These are phyloP conservation scores for Ophiodon elongatus DNA, from an alignment of 2,113 vertebrate species.

Conservation along the genomic window DNA sequence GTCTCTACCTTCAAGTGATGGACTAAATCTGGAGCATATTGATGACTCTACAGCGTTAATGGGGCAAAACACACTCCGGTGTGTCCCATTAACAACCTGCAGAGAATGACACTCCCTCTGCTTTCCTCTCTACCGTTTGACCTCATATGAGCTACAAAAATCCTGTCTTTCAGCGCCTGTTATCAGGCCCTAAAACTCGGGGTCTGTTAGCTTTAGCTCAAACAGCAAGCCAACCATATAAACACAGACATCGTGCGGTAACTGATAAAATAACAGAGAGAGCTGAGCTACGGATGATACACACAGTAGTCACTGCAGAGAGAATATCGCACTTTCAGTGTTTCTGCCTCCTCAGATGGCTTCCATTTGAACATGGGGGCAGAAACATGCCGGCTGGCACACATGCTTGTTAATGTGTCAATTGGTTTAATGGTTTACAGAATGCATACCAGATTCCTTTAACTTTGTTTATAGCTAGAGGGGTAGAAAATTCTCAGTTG, in stretches of 20 bases:
- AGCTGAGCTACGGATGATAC: background rate
- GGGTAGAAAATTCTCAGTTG: slow-evolving; percentile 36
- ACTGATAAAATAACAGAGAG: slow-evolving; percentile 52
- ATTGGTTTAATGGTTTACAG: slow-evolving; percentile 79
- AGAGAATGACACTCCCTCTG: slow-evolving; percentile 13
- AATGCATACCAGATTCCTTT: slow-evolving; percentile 69
- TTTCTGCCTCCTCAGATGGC: slow-evolving; percentile 61
- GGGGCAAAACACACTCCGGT: slow-evolving; percentile 38
- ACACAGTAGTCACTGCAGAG: slow-evolving; percentile 1
- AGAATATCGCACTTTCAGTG: background rate
- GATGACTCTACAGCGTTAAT: slow-evolving; percentile 46
- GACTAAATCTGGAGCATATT: slow-evolving; percentile 31
- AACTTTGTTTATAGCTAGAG: slow-evolving; percentile 47
- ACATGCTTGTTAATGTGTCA: slow-evolving; percentile 76
- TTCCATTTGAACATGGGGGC: slow-evolving; percentile 60
- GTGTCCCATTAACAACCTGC: slow-evolving; percentile 50
- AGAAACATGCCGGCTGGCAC: slow-evolving; percentile 60
- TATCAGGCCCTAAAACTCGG: slow-evolving; percentile 50
- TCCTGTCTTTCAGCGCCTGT: slow-evolving; percentile 39
- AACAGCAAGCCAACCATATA: slow-evolving; percentile 44
- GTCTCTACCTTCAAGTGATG: background rate
- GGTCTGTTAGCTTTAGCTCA: slow-evolving; percentile 59
- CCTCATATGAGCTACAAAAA: slow-evolving; percentile 48
- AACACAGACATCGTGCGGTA: slow-evolving; percentile 62
- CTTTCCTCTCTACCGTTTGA: slow-evolving; percentile 43